Evolutionary conservation across 2,113 vertebrate genomes (phyloP).

Genomic region (Lucifuga dentata): DNA sequence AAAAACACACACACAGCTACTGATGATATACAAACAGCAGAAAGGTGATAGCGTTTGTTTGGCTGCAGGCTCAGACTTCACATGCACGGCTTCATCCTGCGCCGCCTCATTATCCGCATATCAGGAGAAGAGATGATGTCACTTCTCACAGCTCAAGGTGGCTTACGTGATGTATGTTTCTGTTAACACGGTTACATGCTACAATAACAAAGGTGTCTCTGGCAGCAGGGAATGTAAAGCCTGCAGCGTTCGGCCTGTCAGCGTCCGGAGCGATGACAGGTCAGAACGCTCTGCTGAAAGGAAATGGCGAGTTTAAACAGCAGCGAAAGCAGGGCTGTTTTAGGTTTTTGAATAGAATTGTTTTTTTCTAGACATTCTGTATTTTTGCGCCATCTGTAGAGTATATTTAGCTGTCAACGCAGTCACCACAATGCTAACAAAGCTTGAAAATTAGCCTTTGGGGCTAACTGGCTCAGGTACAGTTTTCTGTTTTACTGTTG

Average conservation of each 20-base stretch:
- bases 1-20: too few species aligned
- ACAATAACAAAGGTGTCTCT: constrained; percentile 39
- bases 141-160: constrained; percentile 29
- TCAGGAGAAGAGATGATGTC: constrained; percentile 41
- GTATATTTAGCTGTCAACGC: constrained; percentile 6
- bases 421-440: constrained; percentile 19
- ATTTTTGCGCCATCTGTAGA: constrained; percentile 3
- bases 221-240: constrained; percentile 34
- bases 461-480: background rate
- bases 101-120: constrained; percentile 42
- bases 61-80: constrained; percentile 16
- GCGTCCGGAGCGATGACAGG: constrained; percentile 9
- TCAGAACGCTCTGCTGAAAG: constrained; percentile 7
- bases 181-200: constrained; percentile 37
- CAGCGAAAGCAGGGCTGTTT: constrained; percentile 17
- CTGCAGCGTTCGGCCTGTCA: constrained; percentile 16
- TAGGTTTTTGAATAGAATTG: constrained; percentile 10
- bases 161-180: constrained; percentile 40
- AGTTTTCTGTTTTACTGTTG: too few species aligned
- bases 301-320: constrained; percentile 18
- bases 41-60: background rate
- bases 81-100: constrained; percentile 12
- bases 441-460: constrained; percentile 4
- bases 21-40: background rate
- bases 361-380: background rate